A percentile compares a stretch with the other conserved stretches of the same genome.
Evolutionary conservation across 1,140 invertebrate genomes (phyloP).

Genomic region (Drosophila simulans): DNA sequence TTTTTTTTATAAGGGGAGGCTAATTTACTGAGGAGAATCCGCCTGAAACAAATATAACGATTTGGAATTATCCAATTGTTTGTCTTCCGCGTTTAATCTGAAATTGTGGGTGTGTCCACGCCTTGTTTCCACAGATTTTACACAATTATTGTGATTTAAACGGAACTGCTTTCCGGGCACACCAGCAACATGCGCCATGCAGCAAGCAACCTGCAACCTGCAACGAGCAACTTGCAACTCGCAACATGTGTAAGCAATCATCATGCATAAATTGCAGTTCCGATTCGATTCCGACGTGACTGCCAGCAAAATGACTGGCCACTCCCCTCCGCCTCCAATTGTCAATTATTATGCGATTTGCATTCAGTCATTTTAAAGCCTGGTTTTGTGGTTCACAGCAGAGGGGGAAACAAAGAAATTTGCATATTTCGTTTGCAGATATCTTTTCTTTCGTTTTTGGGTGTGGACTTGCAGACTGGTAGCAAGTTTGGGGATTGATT

Average conservation of each 20-base stretch:
- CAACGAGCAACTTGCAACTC: conserved; percentile 15
- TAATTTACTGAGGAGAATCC: conserved; percentile 19
- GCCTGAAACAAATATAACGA: background rate
- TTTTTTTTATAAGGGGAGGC: background rate
- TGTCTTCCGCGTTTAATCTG: conserved; percentile 56
- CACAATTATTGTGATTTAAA: conserved; percentile 77
- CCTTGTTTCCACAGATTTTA: conserved; percentile 50
- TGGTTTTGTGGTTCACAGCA: conserved; percentile 28
- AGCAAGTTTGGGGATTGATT: conserved; percentile 50
- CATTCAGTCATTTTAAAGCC: conserved; percentile 66
- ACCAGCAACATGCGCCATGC: conserved; percentile 1
- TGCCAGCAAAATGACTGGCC: conserved; percentile 35
- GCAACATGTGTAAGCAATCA: conserved; percentile 51
- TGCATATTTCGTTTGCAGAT: conserved; percentile 36
- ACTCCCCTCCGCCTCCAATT: conserved; percentile 33
- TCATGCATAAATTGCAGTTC: conserved; percentile 49
- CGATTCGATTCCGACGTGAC: conserved; percentile 47
- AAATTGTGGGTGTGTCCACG: conserved; percentile 59
- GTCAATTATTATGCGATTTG: conserved; percentile 68
- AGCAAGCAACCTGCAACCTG: background rate
- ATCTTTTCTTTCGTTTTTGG: conserved; percentile 11
- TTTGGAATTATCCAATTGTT: conserved; percentile 6
- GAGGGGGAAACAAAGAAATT: conserved; percentile 28
- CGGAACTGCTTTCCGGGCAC: conserved; percentile 43
- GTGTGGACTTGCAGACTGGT: conserved; percentile 31